Base-by-base conservation (phyloP, 2,113 vertebrate genomes). In the Bubo scandiacus region DNA sequence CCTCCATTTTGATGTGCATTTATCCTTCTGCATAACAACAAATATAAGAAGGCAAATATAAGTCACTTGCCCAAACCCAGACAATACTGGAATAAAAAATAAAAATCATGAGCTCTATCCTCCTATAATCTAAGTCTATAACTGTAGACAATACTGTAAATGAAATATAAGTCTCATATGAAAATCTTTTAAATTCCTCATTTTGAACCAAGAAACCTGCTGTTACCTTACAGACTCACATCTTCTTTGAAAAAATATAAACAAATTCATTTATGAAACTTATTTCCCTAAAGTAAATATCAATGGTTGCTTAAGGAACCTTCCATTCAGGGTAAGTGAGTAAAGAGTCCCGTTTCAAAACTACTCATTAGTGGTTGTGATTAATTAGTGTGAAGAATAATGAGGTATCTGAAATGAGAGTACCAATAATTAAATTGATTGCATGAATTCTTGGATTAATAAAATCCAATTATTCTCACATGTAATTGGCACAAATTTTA, bases 381-480 rank as follows among this genome's bases (percentile, higher is more conserved):
- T 98, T 97, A 97, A 97, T 98, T 98, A 97, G 40, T 40, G 1
- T 90, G 82, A 95, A 95, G 91, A 97, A 96, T 96, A 98, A 98
- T 94, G 94, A 97, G 83, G 71, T 96, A 80, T 96, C 88, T 95
- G 75, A 97, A 95, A 96, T 92, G 84, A 96, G 67, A 92, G 92
- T 89, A 93, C 70, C 80, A 96, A 95, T 96, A 92, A 86, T 85
- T 94, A 96, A 97, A 97, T 73, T 97, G 97, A 98, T 97, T 97
- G 49, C 85, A 81, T 77, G 49, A 95, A 95, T 96, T 97, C 63
- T 87, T 94, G 62, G 85, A 98, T 98, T 97, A 98, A 98, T 97
- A 98, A 98, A 97, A 97, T 96, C 84, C 90, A 98, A 97, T 97
- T 98, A 97, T 97, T 97, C 94, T 97, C 72, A 71, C 85, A 96